These are phyloP conservation scores for Oreochromis tanganicae DNA, from an alignment of 2,113 vertebrate genomes.

Conservation along the genomic window DNA sequence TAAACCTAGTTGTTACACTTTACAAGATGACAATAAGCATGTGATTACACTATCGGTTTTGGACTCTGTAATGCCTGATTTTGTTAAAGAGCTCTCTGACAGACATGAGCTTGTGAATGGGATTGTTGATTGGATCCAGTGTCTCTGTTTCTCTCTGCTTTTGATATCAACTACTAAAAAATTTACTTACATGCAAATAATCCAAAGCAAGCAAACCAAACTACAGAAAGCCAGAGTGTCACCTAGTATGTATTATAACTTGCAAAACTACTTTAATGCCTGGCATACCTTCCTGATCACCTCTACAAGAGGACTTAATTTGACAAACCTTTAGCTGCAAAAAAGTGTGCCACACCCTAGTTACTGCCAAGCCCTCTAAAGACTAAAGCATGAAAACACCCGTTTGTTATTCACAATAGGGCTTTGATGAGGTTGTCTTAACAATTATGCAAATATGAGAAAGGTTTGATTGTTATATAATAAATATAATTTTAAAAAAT, in stretches of 20 bases:
- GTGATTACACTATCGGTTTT: neutral
- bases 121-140: neutral
- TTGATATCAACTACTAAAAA: neutral
- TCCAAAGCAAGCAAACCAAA: neutral
- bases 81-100: neutral
- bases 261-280: neutral
- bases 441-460: neutral
- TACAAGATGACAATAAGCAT: neutral
- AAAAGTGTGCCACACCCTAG: neutral
- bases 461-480: neutral
- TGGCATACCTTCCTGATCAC: neutral
- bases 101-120: neutral
- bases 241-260: neutral
- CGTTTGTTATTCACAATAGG: neutral
- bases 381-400: neutral
- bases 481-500: neutral
- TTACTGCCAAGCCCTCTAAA: neutral
- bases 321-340: neutral
- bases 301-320: neutral
- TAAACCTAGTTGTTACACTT: neutral
- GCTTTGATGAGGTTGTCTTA: neutral
- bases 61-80: neutral
- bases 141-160: accelerated
- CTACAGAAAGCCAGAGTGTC: neutral
- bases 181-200: neutral